phyloP scores from a whole-genome alignment of 2,113 vertebrate genomes.

The Nestor notabilis region DNA sequence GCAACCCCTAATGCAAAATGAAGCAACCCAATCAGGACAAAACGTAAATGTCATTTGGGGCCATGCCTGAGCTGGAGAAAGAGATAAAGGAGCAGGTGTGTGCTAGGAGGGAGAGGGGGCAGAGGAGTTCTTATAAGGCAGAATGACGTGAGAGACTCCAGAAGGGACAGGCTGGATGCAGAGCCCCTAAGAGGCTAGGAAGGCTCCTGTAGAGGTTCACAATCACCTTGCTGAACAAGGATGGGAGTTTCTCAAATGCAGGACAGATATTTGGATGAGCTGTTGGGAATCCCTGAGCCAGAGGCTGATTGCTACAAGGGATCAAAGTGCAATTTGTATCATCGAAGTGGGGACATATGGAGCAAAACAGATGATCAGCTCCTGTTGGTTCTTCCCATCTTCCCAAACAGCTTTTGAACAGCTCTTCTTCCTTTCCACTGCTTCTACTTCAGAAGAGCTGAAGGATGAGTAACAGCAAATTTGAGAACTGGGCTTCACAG shows the following conservation, averaged over 20 bases:
- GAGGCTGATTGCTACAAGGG: not conserved
- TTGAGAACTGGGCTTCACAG: not conserved
- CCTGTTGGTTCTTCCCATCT: not conserved
- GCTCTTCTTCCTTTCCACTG: not conserved
- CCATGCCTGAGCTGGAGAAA: not conserved
- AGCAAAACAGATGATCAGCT: not conserved
- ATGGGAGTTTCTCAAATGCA: not conserved
- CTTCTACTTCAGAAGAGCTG: not conserved
- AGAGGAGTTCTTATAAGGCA: not conserved
- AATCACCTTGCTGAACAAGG: not conserved
- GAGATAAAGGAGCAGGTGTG: slow-evolving; percentile 38
- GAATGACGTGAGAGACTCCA: not conserved
- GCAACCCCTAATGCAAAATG: not conserved
- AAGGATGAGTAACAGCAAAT: not conserved
- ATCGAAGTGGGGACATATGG: accelerated
- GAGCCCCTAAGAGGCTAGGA: not conserved
- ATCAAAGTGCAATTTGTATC: not conserved
- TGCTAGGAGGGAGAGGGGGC: not conserved
- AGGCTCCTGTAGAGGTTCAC: not conserved
- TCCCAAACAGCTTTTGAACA: not conserved
- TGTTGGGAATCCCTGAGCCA: not conserved
- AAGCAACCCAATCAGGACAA: slow-evolving; percentile 20
- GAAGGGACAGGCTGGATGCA: not conserved
- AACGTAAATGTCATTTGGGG: not conserved
- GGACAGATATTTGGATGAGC: not conserved